Evolutionary conservation across 2,113 vertebrate species (phyloP), one percentile per base, ranked within the genome.

Genomic region (Callaeas wilsoni): DNA sequence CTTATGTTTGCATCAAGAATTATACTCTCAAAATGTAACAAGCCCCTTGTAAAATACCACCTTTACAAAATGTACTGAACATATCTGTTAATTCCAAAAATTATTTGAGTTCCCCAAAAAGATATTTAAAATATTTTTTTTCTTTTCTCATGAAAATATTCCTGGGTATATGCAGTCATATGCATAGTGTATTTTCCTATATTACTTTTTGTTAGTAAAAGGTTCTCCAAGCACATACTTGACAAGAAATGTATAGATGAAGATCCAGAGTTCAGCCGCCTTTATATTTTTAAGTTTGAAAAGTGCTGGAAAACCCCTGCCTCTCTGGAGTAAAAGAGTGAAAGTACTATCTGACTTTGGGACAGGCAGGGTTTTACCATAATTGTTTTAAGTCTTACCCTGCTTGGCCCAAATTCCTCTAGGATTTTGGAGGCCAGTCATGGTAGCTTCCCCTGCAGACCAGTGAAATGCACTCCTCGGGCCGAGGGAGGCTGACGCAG

Each of bases 391-490:
- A 80, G 30, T 7, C 46, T 42, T 60, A 26, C 4, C 46, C 37
- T 73, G 11, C 33, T 53, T 17, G 9, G 39, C 20, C 44, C n/a
- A 79, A 23, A 42, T 69, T 65, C 49, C 16, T 65, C 33, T 5
- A 13, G 26, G 30, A 37, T 52, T 90, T 86, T 4, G 1, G 32
- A 69, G 9, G 9, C 22, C 16, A 35, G 11, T 23, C 41, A 21
- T 50, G 12, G 25, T 25, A 77, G 0, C 16, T 50, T 39, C n/a
- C 33, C 1, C 20, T 10, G 29, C 8, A 56, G 53, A 12, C 22
- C 7, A 33, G 26, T 27, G 15, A 55, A 50, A 26, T 0, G 1
- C 6, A n/a, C 0, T 25, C 18, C 19, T 46, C 4, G 4, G 20
- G 12, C 16, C 3, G 1, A 32, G 30, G 32, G 8, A 64, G 4